These are phyloP conservation scores for Paramisgurnus dabryanus DNA, from an alignment of 2,113 vertebrate species.

Conservation along the genomic window DNA sequence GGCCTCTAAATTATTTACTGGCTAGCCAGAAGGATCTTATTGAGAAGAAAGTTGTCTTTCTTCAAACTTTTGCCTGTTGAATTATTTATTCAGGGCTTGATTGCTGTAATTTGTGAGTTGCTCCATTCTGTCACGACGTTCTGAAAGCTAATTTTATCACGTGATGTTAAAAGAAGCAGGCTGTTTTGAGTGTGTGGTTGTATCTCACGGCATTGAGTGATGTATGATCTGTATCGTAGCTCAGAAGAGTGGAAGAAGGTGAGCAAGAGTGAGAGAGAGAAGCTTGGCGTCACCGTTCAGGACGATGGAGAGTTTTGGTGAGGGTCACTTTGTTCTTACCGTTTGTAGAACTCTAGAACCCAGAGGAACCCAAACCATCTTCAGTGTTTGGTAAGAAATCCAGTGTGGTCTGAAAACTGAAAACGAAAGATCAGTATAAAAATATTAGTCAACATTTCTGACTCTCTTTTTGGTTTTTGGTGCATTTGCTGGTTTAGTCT, in stretches of 20 bases:
- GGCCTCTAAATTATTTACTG: conserved; percentile 45
- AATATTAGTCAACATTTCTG: no score
- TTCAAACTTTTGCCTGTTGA: conserved; percentile 37
- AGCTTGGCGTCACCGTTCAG: conserved; percentile 87
- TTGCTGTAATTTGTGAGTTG: conserved; percentile 15
- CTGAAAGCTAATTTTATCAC: not conserved
- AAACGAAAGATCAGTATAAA: no score
- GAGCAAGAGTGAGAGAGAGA: conserved; percentile 89
- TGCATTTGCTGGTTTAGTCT: no score
- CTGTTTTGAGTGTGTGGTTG: not conserved
- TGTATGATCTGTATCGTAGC: conserved; percentile 65
- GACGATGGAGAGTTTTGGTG: conserved; percentile 96
- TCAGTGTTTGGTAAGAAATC: no score
- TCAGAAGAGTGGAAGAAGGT: conserved; percentile 96
- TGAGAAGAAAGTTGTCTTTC: conserved; percentile 38
- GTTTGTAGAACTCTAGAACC: not conserved
- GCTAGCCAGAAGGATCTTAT: conserved; percentile 29
- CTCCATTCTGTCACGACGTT: conserved; percentile 13
- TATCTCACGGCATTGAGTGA: conserved; percentile 18
- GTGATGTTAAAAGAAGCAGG: not conserved
- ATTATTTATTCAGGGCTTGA: conserved; percentile 48
- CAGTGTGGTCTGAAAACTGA: no score
- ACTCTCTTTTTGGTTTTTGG: no score
- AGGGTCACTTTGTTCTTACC: conserved; percentile 51
- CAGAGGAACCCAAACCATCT: not conserved